Evolutionary conservation across 2,113 vertebrate genomes (phyloP).

Genomic region (Neofelis nebulosa): DNA sequence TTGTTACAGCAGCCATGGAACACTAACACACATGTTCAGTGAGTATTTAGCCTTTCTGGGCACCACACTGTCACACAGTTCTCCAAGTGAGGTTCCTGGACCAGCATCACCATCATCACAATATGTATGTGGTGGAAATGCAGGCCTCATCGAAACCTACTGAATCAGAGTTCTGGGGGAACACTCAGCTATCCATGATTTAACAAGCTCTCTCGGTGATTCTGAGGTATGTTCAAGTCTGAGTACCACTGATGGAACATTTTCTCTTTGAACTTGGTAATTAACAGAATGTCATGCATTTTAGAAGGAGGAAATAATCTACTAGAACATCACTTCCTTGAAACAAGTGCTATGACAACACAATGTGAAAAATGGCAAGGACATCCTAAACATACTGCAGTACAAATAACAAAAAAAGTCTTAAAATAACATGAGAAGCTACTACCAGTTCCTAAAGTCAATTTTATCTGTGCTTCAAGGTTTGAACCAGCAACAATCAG

Average conservation of each 20-base stretch:
- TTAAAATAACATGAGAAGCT: slow-evolving; percentile 16
- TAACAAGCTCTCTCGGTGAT: neutral
- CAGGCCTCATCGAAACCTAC: neutral
- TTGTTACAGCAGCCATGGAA: neutral
- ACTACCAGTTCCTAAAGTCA: neutral
- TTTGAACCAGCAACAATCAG: neutral
- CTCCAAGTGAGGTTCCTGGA: neutral
- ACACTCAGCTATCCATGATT: neutral
- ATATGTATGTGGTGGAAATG: neutral
- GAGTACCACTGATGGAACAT: neutral
- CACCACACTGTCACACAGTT: neutral
- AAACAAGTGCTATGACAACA: slow-evolving; percentile 40
- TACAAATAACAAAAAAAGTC: neutral
- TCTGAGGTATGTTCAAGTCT: neutral
- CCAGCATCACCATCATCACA: neutral
- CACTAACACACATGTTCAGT: neutral
- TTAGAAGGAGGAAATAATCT: slow-evolving; percentile 34
- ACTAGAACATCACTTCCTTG: slow-evolving; percentile 7
- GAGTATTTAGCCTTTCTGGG: neutral
- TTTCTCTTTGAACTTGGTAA: slow-evolving; percentile 29
- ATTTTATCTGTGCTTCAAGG: neutral
- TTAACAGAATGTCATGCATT: neutral
- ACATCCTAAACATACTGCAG: neutral
- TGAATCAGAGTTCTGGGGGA: neutral
- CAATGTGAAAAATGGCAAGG: slow-evolving; percentile 11